Conservation (phyloP, 2,797 vertebrate species). For the Eospalax fontanierii region DNA sequence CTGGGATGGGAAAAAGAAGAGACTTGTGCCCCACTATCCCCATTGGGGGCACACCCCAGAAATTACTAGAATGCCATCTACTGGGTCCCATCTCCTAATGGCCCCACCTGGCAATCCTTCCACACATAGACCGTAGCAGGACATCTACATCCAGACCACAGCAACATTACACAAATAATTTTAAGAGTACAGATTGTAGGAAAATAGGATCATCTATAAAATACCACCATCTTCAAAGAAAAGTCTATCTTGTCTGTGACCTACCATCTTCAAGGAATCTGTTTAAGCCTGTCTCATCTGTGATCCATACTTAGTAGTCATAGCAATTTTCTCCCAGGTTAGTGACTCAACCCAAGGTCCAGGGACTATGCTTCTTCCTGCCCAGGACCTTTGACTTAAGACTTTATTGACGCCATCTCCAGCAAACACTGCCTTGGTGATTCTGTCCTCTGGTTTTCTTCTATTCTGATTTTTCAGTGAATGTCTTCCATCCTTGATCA, state of each 20-base stretch:
- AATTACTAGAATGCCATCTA: neutral
- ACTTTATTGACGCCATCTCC: neutral
- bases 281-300: neutral
- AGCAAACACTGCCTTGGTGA: neutral
- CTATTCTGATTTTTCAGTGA: neutral
- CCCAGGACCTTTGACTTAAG: constrained; percentile 4
- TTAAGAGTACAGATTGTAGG: neutral
- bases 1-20: neutral
- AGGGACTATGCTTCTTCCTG: neutral
- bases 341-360: neutral
- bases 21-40: neutral
- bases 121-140: neutral
- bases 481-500: neutral
- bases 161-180: neutral
- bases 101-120: neutral
- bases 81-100: neutral
- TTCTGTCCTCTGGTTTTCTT: neutral
- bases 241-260: neutral
- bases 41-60: neutral
- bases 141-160: neutral
- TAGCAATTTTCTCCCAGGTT: constrained; percentile 33
- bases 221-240: neutral
- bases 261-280: neutral
- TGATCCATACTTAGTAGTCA: neutral
- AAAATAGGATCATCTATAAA: neutral